These are phyloP conservation scores for Hipparchia sbordonii DNA, from an alignment of 2,888 invertebrate species.

Conservation along the genomic window DNA sequence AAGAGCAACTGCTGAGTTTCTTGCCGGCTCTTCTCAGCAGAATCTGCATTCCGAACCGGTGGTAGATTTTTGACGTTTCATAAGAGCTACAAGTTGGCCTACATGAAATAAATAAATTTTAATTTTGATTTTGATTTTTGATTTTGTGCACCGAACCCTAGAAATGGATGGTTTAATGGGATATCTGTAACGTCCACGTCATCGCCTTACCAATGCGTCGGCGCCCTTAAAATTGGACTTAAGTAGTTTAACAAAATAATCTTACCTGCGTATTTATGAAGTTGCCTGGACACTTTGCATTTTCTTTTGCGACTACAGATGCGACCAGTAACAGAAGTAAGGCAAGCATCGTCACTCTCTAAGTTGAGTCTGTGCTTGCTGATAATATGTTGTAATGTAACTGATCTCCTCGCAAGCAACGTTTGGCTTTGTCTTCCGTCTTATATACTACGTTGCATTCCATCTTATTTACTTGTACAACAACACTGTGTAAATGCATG, in stretches of 20 bases:
- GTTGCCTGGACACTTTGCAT: background rate
- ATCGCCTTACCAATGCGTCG: too few species aligned
- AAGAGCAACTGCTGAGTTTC: too few species aligned
- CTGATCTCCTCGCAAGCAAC: background rate
- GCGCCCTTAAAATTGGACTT: background rate
- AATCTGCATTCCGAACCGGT: too few species aligned
- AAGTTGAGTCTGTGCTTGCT: background rate
- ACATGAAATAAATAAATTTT: too few species aligned
- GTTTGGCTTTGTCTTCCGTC: background rate
- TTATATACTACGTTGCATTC: background rate
- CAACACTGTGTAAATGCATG: background rate
- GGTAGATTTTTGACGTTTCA: too few species aligned
- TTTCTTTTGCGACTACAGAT: background rate
- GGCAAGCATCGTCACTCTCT: background rate
- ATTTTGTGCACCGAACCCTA: too few species aligned
- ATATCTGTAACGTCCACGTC: too few species aligned
- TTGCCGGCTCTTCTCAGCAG: too few species aligned
- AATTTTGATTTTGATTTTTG: too few species aligned
- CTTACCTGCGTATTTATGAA: background rate
- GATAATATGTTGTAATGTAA: background rate
- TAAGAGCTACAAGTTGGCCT: too few species aligned
- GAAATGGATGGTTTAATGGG: too few species aligned
- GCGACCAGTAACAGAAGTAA: background rate
- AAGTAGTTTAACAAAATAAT: background rate
- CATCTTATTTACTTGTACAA: background rate